Evolutionary conservation across 2,888 invertebrate genomes (phyloP).

Genomic region (Chloroclystis v-ata): DNA sequence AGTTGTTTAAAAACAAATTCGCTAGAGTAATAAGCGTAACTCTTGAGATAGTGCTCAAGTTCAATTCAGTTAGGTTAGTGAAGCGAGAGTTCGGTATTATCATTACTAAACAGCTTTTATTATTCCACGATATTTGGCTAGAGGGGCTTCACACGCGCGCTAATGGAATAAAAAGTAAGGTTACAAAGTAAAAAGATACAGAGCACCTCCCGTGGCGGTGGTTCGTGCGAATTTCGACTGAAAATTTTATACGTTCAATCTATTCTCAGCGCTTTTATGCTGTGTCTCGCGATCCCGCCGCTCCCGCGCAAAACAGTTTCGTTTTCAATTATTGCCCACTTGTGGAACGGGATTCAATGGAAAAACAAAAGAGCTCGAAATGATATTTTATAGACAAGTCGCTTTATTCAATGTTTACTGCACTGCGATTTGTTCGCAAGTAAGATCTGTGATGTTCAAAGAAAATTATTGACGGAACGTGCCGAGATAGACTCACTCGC

Average conservation of each 20-base stretch:
- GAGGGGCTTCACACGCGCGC: constrained; percentile 72
- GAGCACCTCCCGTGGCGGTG: constrained; percentile 70
- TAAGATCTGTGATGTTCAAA: constrained; percentile 70
- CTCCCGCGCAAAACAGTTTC: constrained; percentile 72
- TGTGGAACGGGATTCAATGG: constrained; percentile 73
- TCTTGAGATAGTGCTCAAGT: constrained; percentile 55
- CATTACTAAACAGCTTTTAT: constrained; percentile 77
- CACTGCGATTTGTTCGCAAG: constrained; percentile 68
- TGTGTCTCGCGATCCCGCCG: constrained; percentile 67
- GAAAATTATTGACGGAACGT: constrained; percentile 76
- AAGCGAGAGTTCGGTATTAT: constrained; percentile 64
- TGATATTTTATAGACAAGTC: constrained; percentile 75
- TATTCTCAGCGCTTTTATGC: constrained; percentile 75
- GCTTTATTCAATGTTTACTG: constrained; percentile 74
- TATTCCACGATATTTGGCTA: constrained; percentile 76
- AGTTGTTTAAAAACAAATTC: constrained; percentile 48
- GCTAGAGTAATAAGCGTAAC: constrained; percentile 52
- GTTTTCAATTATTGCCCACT: constrained; percentile 79
- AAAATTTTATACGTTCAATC: constrained; percentile 78
- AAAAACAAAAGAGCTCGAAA: constrained; percentile 74
- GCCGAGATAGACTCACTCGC: constrained; percentile 56
- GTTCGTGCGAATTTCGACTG: constrained; percentile 75
- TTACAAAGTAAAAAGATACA: constrained; percentile 77
- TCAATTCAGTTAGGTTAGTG: constrained; percentile 67
- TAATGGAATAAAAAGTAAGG: constrained; percentile 79